Base-by-base conservation (phyloP, 1,140 invertebrate genomes). In the Drosophila nigrodunni region DNA sequence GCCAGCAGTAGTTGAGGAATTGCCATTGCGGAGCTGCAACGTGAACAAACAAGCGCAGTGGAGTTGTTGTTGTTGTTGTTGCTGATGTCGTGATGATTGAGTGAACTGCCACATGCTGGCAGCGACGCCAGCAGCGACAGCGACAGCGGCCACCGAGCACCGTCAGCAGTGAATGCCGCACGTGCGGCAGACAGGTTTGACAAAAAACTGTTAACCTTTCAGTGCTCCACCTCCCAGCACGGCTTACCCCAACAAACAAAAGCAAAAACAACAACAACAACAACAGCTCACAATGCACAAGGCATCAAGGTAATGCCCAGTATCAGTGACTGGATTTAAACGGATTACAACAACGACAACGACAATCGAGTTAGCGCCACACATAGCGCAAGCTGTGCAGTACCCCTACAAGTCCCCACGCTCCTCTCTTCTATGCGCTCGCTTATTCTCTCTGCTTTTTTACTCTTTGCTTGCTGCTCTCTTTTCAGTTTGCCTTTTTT, bases 271-370 rank as follows among this genome's bases (percentile, higher is more conserved):
- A 35, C 64, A 55, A 15, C 65, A 70, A 15, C 52, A 66, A 44
- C 13, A 52, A 8, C 34, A 37, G 30, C 64, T 50, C 21, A 67
- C 43, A 41, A 58, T 43, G 62, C 49, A 61, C 54, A 55, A 60
- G 65, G 73, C 73, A 68, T 50, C 81, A 85, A 85, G 82, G 82
- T 87, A 87, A 87, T 87, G 82, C 82, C 77, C 69, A 68, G 80
- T 88, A 87, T 87, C 83, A 83, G 83, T 87, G 83, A 88, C 83
- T 89, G 83, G 83, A 82, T 87, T 87, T 87, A 89, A 87, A 87
- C 83, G 83, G 83, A 87, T 87, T 87, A 87, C 83, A 87, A 88
- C 80, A 87, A 87, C 82, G 61, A 72, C 69, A 58, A 70, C 72
- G 83, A 87, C 82, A 87, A 87, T 87, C 83, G 80, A 87, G 83